Evolutionary conservation across 2,797 vertebrate genomes (phyloP).

Genomic region (Gallinago stenura): DNA sequence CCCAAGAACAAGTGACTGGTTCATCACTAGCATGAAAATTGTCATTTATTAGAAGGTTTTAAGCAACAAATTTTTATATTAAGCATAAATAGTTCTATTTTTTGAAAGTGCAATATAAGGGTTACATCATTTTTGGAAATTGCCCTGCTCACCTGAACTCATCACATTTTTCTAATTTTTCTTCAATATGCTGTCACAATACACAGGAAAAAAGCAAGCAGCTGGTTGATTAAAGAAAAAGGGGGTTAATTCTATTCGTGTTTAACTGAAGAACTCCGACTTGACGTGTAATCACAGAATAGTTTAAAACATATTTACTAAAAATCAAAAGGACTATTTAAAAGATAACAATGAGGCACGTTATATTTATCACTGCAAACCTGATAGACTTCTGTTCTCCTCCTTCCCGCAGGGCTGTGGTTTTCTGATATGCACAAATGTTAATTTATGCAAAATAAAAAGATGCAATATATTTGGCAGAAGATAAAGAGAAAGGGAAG

Average conservation of each 20-base stretch:
- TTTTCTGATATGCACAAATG: neutral
- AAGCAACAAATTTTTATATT: neutral
- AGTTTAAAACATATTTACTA: slow-evolving; percentile 4
- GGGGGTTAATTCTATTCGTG: neutral
- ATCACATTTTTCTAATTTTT: neutral
- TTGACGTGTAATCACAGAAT: neutral
- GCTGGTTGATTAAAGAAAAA: neutral
- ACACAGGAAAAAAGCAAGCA: neutral
- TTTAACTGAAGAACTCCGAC: neutral
- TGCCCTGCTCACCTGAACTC: neutral
- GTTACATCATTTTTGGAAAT: neutral
- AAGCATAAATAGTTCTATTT: neutral
- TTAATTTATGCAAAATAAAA: neutral
- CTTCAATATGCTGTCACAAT: neutral
- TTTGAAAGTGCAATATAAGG: neutral
- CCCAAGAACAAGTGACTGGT: neutral
- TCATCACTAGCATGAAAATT: neutral
- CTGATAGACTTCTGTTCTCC: neutral
- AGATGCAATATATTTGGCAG: neutral
- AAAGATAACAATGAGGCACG: neutral
- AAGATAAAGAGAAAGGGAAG: neutral
- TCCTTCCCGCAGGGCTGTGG: neutral
- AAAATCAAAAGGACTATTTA: slow-evolving; percentile 11
- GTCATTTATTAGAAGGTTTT: neutral
- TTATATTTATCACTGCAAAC: neutral